A percentile compares a stretch with the other conserved stretches of the same genome.
Evolutionary conservation across 2,888 invertebrate species (phyloP).

Genomic region (Neoitamus cyanurus): DNA sequence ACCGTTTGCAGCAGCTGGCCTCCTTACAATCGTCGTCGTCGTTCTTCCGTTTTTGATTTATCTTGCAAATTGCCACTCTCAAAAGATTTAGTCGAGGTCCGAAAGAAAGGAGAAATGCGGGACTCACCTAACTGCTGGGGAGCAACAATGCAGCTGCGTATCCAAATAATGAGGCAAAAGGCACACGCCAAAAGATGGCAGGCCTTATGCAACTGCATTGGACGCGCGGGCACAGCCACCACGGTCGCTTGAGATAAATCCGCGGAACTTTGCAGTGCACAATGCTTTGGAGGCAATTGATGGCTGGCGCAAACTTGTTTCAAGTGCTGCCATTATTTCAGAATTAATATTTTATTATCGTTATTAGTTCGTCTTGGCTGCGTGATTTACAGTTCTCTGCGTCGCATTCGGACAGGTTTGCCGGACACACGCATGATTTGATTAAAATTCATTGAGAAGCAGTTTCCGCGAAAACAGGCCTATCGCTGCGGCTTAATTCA

Average conservation of each 20-base stretch:
- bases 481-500: not conserved
- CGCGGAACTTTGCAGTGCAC: not conserved
- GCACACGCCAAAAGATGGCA: slow-evolving; percentile 17
- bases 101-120: not conserved
- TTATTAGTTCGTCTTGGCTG: not conserved
- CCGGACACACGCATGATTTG: not conserved
- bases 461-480: not conserved
- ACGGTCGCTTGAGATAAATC: not conserved
- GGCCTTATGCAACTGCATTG: not conserved
- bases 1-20: not conserved
- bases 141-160: slow-evolving; percentile 18
- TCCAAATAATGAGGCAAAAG: not conserved
- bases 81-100: not conserved
- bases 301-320: not conserved
- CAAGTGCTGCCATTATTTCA: not conserved
- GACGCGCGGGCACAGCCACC: not conserved
- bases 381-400: not conserved
- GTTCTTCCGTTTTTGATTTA: slow-evolving; percentile 33
- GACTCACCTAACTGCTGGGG: not conserved
- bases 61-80: slow-evolving; percentile 29
- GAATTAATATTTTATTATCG: slow-evolving; percentile 24
- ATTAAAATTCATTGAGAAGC: not conserved
- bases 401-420: too few species aligned
- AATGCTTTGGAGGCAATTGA: not conserved
- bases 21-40: not conserved